A percentile compares a stretch with the other conserved stretches of the same genome.
Evolutionary conservation across 2,888 invertebrate species (phyloP).

Genomic region (Odontomyia ornata): DNA sequence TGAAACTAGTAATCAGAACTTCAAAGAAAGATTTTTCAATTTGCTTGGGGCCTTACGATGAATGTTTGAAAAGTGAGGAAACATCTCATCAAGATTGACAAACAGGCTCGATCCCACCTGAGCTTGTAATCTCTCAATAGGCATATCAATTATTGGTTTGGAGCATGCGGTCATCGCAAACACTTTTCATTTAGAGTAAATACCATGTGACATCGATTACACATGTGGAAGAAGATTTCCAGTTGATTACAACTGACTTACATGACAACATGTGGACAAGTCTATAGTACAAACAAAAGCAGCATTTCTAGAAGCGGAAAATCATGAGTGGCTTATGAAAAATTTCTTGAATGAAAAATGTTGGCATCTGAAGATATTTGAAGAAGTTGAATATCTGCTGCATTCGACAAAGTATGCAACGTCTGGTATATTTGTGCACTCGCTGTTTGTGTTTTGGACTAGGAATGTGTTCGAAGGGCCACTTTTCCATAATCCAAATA

Average conservation of each 20-base stretch:
- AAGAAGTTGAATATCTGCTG: conserved; percentile 2
- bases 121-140: neutral
- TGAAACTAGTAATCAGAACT: neutral
- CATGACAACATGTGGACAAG: conserved; percentile 7
- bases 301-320: neutral
- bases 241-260: conserved; percentile 18
- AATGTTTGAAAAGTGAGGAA: neutral
- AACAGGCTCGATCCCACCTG: neutral
- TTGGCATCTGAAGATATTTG: neutral
- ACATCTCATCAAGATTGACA: neutral
- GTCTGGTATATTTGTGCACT: neutral
- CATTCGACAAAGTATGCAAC: neutral
- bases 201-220: conserved; percentile 21
- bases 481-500: conserved; percentile 42
- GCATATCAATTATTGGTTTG: neutral
- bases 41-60: neutral
- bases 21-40: neutral
- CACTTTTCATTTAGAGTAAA: conserved; percentile 19
- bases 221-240: conserved; percentile 5
- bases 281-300: conserved; percentile 16
- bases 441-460: conserved; percentile 21
- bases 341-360: conserved; percentile 26
- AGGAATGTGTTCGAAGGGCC: conserved; percentile 34
- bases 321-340: conserved; percentile 2
- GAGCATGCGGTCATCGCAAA: neutral